These are phyloP conservation scores for Tipula helvola DNA, from an alignment of 2,888 invertebrate genomes.

Conservation along the genomic window DNA sequence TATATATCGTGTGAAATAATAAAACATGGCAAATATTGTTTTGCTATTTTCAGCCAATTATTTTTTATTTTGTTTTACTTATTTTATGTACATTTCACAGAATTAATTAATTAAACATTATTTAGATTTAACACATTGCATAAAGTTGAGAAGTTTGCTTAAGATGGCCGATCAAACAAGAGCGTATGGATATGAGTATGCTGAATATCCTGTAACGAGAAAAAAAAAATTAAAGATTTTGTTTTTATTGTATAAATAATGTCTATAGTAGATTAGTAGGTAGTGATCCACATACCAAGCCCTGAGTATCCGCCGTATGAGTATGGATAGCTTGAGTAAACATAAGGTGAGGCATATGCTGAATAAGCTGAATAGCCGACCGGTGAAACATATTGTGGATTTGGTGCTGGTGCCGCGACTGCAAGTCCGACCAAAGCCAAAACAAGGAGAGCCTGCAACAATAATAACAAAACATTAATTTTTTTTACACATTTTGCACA, in stretches of 20 bases:
- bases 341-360: conserved; percentile 15
- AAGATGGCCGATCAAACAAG: background rate
- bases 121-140: background rate
- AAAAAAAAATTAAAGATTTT: background rate
- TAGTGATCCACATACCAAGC: conserved; percentile 11
- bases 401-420: conserved; percentile 13
- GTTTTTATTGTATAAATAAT: background rate
- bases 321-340: conserved; percentile 13
- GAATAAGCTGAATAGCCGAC: conserved; percentile 13
- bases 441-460: conserved; percentile 14
- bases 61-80: background rate
- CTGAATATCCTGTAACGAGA: background rate
- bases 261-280: no score
- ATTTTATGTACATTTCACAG: conserved; percentile 7
- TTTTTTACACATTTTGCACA: background rate
- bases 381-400: conserved; percentile 12
- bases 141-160: background rate
- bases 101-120: background rate
- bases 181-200: conserved; percentile 5
- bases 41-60: background rate
- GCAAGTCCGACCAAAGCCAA: conserved; percentile 13
- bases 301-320: conserved; percentile 11
- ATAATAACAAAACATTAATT: background rate
- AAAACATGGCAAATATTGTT: background rate
- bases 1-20: background rate